Evolutionary conservation across 2,888 invertebrate genomes (phyloP).

Genomic region (Drosophila picticornis): DNA sequence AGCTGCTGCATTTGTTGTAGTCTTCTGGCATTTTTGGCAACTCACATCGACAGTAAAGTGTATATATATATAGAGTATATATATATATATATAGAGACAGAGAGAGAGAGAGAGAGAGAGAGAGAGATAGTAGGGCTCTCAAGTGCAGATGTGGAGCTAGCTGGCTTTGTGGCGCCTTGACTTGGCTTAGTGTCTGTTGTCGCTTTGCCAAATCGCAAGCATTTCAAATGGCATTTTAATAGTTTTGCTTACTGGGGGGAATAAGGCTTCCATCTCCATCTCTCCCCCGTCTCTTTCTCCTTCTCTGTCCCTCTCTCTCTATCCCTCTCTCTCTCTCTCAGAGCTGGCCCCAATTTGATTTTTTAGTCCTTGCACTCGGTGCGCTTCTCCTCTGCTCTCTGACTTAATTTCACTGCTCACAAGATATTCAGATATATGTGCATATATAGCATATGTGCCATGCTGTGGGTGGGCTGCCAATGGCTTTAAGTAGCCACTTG

Average conservation of each 20-base stretch:
- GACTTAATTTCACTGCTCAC: constrained; percentile 34
- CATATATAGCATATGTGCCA: not conserved
- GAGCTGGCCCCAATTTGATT: too few relatives aligned
- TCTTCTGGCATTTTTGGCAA: not conserved
- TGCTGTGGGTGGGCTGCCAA: constrained; percentile 23
- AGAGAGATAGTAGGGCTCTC: not conserved
- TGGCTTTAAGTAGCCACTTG: constrained; percentile 18
- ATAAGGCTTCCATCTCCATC: not conserved
- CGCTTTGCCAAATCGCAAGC: constrained; percentile 59
- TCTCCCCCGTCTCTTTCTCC: not conserved
- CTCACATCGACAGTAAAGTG: too few relatives aligned
- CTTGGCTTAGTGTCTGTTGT: constrained; percentile 18
- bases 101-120: too few relatives aligned
- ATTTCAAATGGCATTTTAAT: constrained; percentile 73
- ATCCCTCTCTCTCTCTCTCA: not conserved
- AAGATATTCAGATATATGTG: constrained; percentile 26
- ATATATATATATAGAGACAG: too few relatives aligned
- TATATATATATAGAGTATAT: too few relatives aligned
- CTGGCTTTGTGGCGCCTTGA: constrained; percentile 5
- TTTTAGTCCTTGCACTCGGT: not conserved
- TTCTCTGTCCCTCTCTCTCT: not conserved
- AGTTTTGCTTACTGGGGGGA: constrained; percentile 50
- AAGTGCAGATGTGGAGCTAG: constrained; percentile 20
- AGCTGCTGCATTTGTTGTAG: not conserved
- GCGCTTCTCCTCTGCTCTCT: not conserved